Evolutionary conservation across 1,140 invertebrate genomes (phyloP).

Genomic region (Drosophila elegans): DNA sequence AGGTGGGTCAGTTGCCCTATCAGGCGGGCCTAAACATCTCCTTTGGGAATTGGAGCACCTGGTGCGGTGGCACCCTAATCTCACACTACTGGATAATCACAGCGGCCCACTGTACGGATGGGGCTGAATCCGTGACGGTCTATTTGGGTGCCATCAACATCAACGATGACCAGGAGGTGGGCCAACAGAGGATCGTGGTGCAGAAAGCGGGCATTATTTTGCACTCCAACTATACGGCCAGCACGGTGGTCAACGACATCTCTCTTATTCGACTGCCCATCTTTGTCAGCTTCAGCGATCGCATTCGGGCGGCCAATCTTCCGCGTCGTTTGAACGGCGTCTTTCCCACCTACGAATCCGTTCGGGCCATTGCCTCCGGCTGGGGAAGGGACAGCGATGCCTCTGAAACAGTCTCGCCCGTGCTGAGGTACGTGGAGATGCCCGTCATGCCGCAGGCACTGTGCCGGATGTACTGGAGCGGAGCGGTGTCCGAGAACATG

Average conservation of each 20-base stretch:
- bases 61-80: conserved; percentile 62
- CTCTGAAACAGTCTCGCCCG: conserved; percentile 17
- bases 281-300: conserved; percentile 17
- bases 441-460: conserved; percentile 40
- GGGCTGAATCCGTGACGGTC: conserved; percentile 24
- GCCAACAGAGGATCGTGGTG: conserved; percentile 15
- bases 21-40: conserved; percentile 68
- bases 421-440: conserved; percentile 45
- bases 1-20: conserved; percentile 59
- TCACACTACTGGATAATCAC: conserved; percentile 54
- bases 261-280: conserved; percentile 42
- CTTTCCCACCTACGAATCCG: conserved; percentile 36
- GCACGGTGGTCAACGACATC: conserved; percentile 58
- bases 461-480: conserved; percentile 58
- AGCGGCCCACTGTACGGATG: conserved; percentile 59
- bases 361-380: conserved; percentile 42
- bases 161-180: conserved; percentile 16
- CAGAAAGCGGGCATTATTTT: conserved; percentile 23
- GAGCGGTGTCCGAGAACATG: conserved; percentile 56
- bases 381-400: conserved; percentile 55
- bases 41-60: conserved; percentile 37
- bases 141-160: conserved; percentile 48
- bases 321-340: conserved; percentile 25
- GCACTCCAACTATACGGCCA: conserved; percentile 45
- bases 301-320: conserved; percentile 32